Base-by-base conservation (phyloP, 2,797 vertebrate genomes). In the Jordanella pulchra region DNA sequence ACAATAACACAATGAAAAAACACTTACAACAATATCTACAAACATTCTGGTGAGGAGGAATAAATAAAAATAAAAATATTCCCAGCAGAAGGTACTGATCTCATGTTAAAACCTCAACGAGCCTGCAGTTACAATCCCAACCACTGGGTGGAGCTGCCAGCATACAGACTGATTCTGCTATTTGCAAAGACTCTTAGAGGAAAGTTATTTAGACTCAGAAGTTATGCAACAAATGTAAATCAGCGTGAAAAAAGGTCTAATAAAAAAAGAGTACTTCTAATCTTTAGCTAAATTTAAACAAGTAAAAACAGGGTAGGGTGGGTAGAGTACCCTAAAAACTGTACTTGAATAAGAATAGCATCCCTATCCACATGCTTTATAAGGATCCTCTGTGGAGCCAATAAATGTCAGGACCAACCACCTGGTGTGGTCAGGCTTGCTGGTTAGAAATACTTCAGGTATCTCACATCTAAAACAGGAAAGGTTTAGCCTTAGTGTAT, bases 61-160 rank as follows among this genome's bases (percentile, higher is more conserved):
- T n/a, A n/a, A n/a, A n/a, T n/a, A n/a, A n/a, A n/a, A n/a, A n/a
- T 50, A 6, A 18, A 67, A 27, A 48, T n/a, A 12, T 45, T 66
- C 25, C 39, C 56, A 67, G n/a, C 67, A 73, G 7, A 28, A 7
- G 5, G 1, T 68, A 47, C 51, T 58, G 32, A 68, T 68, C 9
- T 64, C 4, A 42, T 30, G 35, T 30, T 68, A 60, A 77, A 69
- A 27, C n/a, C 47, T 69, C 18, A 71, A 35, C 60, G 48, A 7
- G 0, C 0, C 0, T 48, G 30, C 42, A 7, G 66, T 75, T 71
- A n/a, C 45, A 39, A 3, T 2, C 7, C 1, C n/a, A 13, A 72
- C 87, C 94, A 93, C 80, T 39, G 72, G 90, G 76, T 84, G 92
- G 88, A 87, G 83, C 79, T 76, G 80, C 7, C 48, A 69, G 85